Evolutionary conservation across 2,797 vertebrate genomes (phyloP).

Genomic region (Alauda arvensis): DNA sequence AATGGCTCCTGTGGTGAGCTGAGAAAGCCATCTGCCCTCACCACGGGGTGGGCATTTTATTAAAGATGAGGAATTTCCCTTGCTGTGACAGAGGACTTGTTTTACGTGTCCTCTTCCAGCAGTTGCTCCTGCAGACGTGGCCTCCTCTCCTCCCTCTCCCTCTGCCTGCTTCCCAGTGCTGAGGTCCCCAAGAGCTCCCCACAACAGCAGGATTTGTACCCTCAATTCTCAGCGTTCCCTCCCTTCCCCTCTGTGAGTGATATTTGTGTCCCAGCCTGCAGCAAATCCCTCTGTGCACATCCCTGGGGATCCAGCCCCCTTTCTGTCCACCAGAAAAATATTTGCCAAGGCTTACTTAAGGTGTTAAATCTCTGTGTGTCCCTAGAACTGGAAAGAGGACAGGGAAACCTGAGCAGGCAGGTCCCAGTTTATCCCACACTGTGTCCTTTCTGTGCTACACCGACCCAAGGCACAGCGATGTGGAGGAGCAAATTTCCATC

Average conservation of each 20-base stretch:
- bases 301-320: not conserved
- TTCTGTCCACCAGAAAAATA: not conserved
- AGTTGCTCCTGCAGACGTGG: not conserved
- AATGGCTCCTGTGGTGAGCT: not conserved
- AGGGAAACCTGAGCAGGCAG: not conserved
- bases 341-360: not conserved
- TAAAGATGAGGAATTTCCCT: not conserved
- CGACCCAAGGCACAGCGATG: not conserved
- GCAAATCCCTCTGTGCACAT: not conserved
- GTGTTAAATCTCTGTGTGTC: not conserved
- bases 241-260: not conserved
- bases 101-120: not conserved
- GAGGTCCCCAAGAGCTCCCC: not conserved
- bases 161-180: not conserved
- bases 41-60: accelerated
- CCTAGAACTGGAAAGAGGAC: not conserved
- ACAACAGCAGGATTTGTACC: not conserved
- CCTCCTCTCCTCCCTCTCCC: not conserved
- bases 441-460: not conserved
- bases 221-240: not conserved
- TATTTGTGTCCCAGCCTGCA: not conserved
- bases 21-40: not conserved
- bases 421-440: not conserved
- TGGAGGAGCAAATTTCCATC: not conserved
- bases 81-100: not conserved